Percentiles rank a stretch among this genome's conserved stretches.
Conservation (phyloP, 2,113 vertebrate genomes). For the Atlantisia rogersi region DNA sequence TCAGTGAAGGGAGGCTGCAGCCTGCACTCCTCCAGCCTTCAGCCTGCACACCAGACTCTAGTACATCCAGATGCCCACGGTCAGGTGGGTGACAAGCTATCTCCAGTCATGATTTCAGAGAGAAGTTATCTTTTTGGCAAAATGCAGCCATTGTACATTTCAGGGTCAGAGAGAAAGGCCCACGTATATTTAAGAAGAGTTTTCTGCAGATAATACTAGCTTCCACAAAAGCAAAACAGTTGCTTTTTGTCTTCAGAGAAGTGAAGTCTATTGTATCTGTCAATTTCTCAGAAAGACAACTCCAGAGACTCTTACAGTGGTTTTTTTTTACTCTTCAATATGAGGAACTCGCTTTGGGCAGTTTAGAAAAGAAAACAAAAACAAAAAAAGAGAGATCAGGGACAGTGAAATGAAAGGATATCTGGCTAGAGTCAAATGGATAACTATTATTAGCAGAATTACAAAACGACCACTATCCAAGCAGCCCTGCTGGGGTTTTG, state of each 20-base stretch:
- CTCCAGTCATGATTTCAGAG: not conserved
- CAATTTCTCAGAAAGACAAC: not conserved
- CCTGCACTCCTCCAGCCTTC: not conserved
- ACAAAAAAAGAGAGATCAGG: not conserved
- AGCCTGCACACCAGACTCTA: rapidly evolving
- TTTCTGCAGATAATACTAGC: not conserved
- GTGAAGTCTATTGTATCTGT: not conserved
- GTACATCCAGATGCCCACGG: not conserved
- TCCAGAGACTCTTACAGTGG: not conserved
- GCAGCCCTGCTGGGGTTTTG: not conserved
- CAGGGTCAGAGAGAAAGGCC: not conserved
- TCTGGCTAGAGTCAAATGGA: not conserved
- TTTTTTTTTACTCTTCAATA: not conserved
- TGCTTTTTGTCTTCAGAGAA: conserved; percentile 44
- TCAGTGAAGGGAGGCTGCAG: not conserved
- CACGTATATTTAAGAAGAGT: conserved; percentile 15
- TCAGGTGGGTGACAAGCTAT: not conserved
- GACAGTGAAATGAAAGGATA: not conserved
- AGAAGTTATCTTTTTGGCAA: not conserved
- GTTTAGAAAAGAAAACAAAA: not conserved
- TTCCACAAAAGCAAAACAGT: conserved; percentile 34
- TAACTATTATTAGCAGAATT: not conserved
- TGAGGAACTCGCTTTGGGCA: not conserved
- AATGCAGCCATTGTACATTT: conserved; percentile 20
- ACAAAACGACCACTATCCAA: not conserved